Evolutionary conservation across 2,888 invertebrate species (phyloP).

Genomic region (Drosophila parthenogenetica): DNA sequence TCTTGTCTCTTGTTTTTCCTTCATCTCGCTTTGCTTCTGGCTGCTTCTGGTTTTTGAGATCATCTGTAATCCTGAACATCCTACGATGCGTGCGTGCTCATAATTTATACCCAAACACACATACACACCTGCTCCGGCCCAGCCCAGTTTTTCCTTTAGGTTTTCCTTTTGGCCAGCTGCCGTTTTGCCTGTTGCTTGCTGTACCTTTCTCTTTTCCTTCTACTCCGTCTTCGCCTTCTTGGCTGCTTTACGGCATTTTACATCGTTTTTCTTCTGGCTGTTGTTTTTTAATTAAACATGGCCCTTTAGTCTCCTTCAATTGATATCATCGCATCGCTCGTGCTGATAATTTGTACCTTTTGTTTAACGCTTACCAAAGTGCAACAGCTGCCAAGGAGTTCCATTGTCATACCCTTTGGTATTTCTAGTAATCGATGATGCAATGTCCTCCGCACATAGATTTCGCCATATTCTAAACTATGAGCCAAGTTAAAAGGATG

Average conservation of each 20-base stretch:
- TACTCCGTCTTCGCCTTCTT: constrained; percentile 12
- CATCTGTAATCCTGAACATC: constrained; percentile 65
- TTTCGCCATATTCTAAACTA: not conserved
- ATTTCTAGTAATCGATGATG: too few species aligned
- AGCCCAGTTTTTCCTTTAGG: constrained; percentile 37
- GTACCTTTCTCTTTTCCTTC: constrained; percentile 18
- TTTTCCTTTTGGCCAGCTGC: constrained; percentile 63
- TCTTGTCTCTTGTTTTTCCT: constrained; percentile 10
- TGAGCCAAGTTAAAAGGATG: too few species aligned
- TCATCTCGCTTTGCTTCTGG: constrained; percentile 20
- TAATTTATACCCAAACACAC: constrained; percentile 60
- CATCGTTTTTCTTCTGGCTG: constrained; percentile 24
- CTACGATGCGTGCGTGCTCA: constrained; percentile 65
- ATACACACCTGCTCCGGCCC: constrained; percentile 42
- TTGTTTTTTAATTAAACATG: constrained; percentile 55
- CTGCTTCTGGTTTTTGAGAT: constrained; percentile 45
- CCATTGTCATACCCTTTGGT: constrained; percentile 3
- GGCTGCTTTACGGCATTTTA: constrained; percentile 17
- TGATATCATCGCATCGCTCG: constrained; percentile 37
- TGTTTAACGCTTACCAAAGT: constrained; percentile 9
- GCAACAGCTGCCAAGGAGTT: constrained; percentile 42
- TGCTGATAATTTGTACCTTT: constrained; percentile 47
- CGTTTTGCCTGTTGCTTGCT: constrained; percentile 39
- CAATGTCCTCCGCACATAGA: not conserved
- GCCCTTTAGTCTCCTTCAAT: constrained; percentile 21